Conservation (phyloP, 2,797 vertebrate genomes). For the Sebastes taczanowskii region DNA sequence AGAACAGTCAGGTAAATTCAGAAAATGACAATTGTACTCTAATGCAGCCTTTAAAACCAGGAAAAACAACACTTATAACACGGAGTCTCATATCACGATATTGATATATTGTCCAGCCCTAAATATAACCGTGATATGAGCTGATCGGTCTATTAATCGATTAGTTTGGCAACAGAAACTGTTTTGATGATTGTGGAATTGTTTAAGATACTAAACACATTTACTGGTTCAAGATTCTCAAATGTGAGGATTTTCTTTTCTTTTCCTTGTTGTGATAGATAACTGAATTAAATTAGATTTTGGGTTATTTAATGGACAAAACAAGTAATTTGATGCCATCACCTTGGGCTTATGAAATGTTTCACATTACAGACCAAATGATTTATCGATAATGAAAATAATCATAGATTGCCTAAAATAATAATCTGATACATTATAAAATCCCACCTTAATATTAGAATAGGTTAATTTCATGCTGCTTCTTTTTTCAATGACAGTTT, state of each 20-base stretch:
- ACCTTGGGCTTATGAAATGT: not conserved
- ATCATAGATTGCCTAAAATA: not conserved
- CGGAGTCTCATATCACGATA: too few species aligned
- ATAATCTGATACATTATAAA: not conserved
- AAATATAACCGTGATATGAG: not conserved
- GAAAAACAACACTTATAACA: too few species aligned
- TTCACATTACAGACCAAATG: not conserved
- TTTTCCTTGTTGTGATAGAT: not conserved
- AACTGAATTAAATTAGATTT: not conserved
- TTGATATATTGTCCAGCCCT: too few species aligned
- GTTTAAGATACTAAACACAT: not conserved
- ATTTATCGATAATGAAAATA: not conserved
- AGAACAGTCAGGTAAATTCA: too few species aligned
- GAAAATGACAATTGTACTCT: too few species aligned
- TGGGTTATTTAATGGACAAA: not conserved
- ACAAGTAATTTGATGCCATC: not conserved
- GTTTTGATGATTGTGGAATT: not conserved
- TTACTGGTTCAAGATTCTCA: not conserved
- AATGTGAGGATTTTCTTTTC: not conserved
- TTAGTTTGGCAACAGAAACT: not conserved
- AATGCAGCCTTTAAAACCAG: too few species aligned
- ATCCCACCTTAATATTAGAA: not conserved
- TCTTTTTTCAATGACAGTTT: not conserved
- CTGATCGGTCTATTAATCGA: not conserved
- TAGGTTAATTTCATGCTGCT: not conserved